phyloP scores from a whole-genome alignment of 2,113 vertebrate species.

The Prunella fulvescens region DNA sequence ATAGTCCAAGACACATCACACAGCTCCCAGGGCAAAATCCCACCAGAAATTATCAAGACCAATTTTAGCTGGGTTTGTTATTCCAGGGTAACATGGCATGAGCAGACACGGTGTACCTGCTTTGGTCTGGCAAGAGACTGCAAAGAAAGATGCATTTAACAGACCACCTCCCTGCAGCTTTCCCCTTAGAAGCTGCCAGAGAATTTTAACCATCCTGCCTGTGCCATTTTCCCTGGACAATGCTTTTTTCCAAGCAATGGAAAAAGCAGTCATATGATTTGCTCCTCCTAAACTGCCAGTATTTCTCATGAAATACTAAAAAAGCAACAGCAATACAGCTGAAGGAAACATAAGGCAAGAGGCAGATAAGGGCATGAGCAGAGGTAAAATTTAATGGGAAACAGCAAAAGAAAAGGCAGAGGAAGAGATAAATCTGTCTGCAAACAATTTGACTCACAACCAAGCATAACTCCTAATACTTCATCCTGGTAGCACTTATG shows the following conservation, averaged over 20 bases:
- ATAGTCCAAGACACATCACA: background rate
- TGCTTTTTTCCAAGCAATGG: background rate
- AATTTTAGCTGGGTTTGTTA: background rate
- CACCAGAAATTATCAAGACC: background rate
- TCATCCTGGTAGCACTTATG: background rate
- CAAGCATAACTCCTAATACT: background rate
- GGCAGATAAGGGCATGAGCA: background rate
- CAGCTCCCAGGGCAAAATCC: background rate
- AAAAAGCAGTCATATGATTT: background rate
- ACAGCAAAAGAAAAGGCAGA: background rate
- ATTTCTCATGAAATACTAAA: background rate
- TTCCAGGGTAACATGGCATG: background rate
- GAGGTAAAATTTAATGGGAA: background rate
- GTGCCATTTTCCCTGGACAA: background rate
- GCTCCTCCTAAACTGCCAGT: background rate
- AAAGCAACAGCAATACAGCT: background rate
- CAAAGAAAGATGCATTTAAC: background rate
- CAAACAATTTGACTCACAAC: background rate
- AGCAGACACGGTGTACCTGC: background rate
- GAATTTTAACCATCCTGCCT: background rate
- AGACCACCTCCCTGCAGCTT: background rate
- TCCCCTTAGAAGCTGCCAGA: background rate
- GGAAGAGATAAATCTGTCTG: background rate
- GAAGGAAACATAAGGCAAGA: background rate
- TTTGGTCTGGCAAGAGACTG: background rate